Base-by-base conservation (phyloP, 2,888 invertebrate species). In the Dione vanillae region DNA sequence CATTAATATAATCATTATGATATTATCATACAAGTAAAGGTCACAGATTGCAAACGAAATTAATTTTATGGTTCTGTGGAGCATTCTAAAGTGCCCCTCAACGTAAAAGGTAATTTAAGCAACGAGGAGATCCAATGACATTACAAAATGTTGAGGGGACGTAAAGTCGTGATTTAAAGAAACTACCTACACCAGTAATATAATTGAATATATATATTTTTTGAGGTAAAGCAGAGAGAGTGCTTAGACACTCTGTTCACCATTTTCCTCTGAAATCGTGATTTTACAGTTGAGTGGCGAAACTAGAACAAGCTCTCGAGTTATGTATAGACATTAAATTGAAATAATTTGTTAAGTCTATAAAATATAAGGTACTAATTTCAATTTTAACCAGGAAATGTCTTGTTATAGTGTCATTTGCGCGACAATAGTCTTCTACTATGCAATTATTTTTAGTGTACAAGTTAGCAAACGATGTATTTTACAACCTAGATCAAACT, bases 401-500 rank as follows among this genome's bases (percentile, higher is more conserved):
- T 43, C n/a, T 43, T n/a, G 47, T 35, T 3, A 16, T 40, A 61
- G n/a, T 20, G 61, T 43, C 12, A 47, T 12, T 35, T 12, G 6
- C 12, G 45, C 35, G 37, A 62, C 19, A 47, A 35, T 64, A 49
- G 37, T 37, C 27, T 64, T 43, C 2, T 20, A 41, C 16, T 19
- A n/a, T 51, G 9, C 41, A 19, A 16, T 35, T 27, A 43, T 37
- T 67, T 41, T 61, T 51, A 65, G 20, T 54, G 20, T 2, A 27
- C 52, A 51, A 51, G 49, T 56, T 49, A n/a, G 35, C 19, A 43
- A 65, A 65, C 41, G 56, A 67, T 67, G 19, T 67, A 67, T 51
- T 41, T 58, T 67, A 68, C 52, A 65, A 68, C 62, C 70, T 71
- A 59, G 65, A 73, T 61, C 73, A 71, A 69, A 65, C 67, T 67